Conservation (phyloP, 1,140 invertebrate genomes). For the Drosophila ficusphila region DNA sequence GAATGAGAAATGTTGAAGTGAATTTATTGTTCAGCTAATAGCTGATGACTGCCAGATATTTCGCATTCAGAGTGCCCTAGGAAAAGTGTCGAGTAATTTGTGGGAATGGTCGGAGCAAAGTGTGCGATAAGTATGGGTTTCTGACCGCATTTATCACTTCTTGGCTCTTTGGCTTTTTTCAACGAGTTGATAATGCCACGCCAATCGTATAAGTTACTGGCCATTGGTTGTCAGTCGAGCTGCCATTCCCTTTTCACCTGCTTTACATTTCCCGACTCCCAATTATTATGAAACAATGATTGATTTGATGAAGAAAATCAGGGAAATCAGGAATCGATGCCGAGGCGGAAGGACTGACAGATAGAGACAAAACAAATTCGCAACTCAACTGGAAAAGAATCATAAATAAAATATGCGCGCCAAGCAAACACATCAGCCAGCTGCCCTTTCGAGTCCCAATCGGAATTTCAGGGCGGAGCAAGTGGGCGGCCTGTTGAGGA, state of each 20-base stretch:
- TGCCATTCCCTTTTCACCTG: slow-evolving; percentile 15
- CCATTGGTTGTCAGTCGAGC: slow-evolving; percentile 14
- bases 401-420: slow-evolving; percentile 72
- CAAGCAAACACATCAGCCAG: slow-evolving; percentile 46
- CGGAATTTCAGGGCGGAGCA: slow-evolving; percentile 1
- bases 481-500: slow-evolving; percentile 36
- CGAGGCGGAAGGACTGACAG: slow-evolving; percentile 35
- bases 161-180: slow-evolving; percentile 9
- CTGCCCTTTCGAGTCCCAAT: slow-evolving; percentile 16
- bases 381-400: slow-evolving; percentile 74
- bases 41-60: slow-evolving; percentile 51
- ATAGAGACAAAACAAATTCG: slow-evolving; percentile 63
- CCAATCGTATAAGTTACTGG: slow-evolving; percentile 17
- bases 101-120: slow-evolving; percentile 19
- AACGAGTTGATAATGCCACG: slow-evolving; percentile 39
- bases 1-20: slow-evolving; percentile 27
- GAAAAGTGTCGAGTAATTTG: slow-evolving; percentile 52
- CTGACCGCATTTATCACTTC: slow-evolving; percentile 38
- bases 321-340: slow-evolving; percentile 30
- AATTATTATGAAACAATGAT: slow-evolving; percentile 33
- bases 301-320: slow-evolving; percentile 23
- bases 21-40: slow-evolving; percentile 55
- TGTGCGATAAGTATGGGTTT: not conserved
- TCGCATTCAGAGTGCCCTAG: slow-evolving; percentile 22
- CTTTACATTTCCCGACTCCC: slow-evolving; percentile 6